phyloP scores from a whole-genome alignment of 2,797 vertebrate species.

The Helostoma temminkii region DNA sequence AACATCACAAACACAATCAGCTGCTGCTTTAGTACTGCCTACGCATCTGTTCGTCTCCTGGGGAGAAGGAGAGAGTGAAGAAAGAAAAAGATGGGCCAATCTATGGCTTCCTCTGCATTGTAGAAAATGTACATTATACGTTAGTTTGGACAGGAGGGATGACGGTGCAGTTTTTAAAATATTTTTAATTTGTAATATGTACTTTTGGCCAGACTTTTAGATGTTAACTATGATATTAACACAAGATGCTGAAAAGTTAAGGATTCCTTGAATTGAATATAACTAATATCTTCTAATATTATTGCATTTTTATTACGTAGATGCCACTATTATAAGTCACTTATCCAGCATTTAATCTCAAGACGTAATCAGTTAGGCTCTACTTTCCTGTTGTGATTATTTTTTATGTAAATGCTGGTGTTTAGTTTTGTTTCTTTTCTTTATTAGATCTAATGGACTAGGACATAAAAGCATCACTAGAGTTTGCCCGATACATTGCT shows the following conservation, averaged over 20 bases:
- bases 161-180: background rate
- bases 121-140: slow-evolving; percentile 6
- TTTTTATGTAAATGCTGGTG: background rate
- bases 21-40: slow-evolving; percentile 75
- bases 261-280: too few relatives aligned
- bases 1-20: slow-evolving; percentile 84
- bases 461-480: too few relatives aligned
- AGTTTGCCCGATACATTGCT: too few relatives aligned
- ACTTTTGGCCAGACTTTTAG: too few relatives aligned
- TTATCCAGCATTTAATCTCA: background rate
- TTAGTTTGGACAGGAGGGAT: slow-evolving; percentile 3
- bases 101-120: slow-evolving; percentile 29
- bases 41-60: slow-evolving; percentile 75
- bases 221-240: background rate
- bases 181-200: too few relatives aligned
- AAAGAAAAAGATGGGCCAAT: slow-evolving; percentile 21
- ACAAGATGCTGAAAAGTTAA: background rate
- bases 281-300: background rate
- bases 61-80: slow-evolving; percentile 32
- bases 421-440: background rate
- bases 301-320: background rate
- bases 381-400: background rate
- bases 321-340: background rate
- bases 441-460: too few relatives aligned
- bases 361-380: background rate